Base-by-base conservation (phyloP, 2,888 invertebrate species). In the Pristionchus japonicus region DNA sequence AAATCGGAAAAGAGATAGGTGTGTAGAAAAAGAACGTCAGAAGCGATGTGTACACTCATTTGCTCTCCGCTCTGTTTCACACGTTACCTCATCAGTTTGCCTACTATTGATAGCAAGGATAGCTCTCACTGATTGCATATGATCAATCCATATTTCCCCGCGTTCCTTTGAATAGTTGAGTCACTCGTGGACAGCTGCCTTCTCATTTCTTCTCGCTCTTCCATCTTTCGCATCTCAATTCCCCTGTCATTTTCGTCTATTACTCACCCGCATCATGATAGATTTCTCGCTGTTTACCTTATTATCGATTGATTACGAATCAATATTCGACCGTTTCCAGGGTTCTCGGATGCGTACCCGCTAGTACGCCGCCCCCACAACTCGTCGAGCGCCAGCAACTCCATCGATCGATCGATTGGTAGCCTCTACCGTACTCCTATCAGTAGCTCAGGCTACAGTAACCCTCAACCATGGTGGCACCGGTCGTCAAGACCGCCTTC, bases 401-500 rank as follows among this genome's bases (percentile, higher is more conserved):
- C 4, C 17, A 31, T 82, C 49, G 31, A 52, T 64, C 40, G 61
- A 37, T 84, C 61, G 84, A 61, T 84, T 47, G 84, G 40, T 61
- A 57, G 83, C 37, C 23, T 15, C 82, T 80, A 80, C 77, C 43
- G 77, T 80, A 80, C 47, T 13, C 34, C 40, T 20, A 40, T 47
- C 77, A n/a, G 77, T 77, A 43, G 82, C 31, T 82, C 82, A 31
- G 52, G 82, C 82, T 82, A 82, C 82, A 37, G 82, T 77, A 77
- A 77, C 37, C 70, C 20, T 40, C 74, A 77, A 70, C 23, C 43
- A 88, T 88, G 88, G 83, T 88, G 1, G 43, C 88, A 23, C 88
- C 88, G 70, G 37, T 70, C 20, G 64, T 88, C 40, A 88, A 88
- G 74, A 67, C 80, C 3, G 61, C 67, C 43, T 31, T 88, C 64